Base-by-base conservation (phyloP, 2,797 vertebrate genomes). In the Benthosema pterotum region DNA sequence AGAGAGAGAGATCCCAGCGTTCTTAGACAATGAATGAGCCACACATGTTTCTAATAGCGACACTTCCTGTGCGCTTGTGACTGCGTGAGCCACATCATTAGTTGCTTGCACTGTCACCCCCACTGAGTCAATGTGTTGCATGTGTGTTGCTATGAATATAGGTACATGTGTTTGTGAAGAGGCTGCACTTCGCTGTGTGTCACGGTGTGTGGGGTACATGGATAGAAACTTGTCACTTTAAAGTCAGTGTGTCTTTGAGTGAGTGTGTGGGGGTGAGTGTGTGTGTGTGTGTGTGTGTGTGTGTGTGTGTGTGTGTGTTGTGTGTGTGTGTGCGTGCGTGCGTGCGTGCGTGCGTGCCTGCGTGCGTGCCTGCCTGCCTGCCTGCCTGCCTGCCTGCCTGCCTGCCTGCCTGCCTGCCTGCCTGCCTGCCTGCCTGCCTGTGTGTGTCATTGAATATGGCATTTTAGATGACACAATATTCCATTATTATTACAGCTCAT, bases 11-110 rank as follows among this genome's bases (percentile, higher is more conserved):
- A 22, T 59, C 51, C n/a, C 46, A 71, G 61, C 61, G 49, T 67
- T 77, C 57, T 71, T 46, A 72, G 68, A 76, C 75, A 84, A 80
- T 78, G 65, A 84, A 80, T 78, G 65, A 75, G 69, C 76, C 53
- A 63, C 83, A 88, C 63, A 76, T 88, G 75, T 87, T 82, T 73
- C 74, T 66, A 82, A 64, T 52, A 54, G 54, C 56, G 32, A 14
- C 57, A 67, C 69, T 42, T 72, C 71, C 65, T 71, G 57, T 42
- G 45, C 5, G 57, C 47, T 58, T 79, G 53, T 49, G 69, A 67
- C 79, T 84, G 71, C 65, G 50, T 64, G 75, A 71, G 48, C 42
- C 56, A 60, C 59, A 72, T 74, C 51, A 67, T 87, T 87, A 76
- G 70, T 65, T 54, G 15, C 53, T 61, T 53, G 13, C 25, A 32